Base-by-base conservation (phyloP, 2,888 invertebrate genomes). In the Cybosia mesomella region DNA sequence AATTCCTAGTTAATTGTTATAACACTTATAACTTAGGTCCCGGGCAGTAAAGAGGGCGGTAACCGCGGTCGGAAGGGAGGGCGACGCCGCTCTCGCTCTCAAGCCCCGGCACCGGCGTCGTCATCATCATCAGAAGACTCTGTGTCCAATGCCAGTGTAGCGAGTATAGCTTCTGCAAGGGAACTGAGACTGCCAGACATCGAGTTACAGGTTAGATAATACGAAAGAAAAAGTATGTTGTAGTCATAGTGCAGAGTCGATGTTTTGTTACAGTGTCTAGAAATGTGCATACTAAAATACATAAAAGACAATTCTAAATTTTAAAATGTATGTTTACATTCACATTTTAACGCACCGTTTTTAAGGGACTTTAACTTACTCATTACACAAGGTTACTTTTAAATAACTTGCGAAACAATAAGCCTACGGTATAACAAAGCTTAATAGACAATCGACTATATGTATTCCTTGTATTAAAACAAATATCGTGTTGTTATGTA, bases 61-160 rank as follows among this genome's bases (percentile, higher is more conserved):
- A 71, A 81, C 1, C 91, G 94, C 8, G 90, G 89, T 0, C 91
- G 94, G 15, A 92, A 92, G 74, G 88, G 89, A 1, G 90, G 92
- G 0, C 87, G 93, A 1, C 88, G 93, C 0, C 87, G 94, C 3
- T 94, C 94, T 0, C 89, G 94, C 32, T 94, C 93, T 1, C 94
- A 93, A 21, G 94, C 94, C 0, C 90, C 94, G 0, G 93, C 92
- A 0, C 92, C 94, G 0, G 89, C 91, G 0, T 90, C 93, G 0
- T 95, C 94, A 0, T 94, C 94, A 0, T 93, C 93, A 0, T 93
- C 94, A 0, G 90, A 90, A 62, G 91, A 91, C 79, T 89, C 91
- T 0, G 90, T 92, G 0, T 94, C 94, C 15, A 93, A 93, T 72
- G 93, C 94, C 1, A 93, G 93, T 3, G 91, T 94, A 0, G 94